Evolutionary conservation across 2,113 vertebrate species (phyloP).

Genomic region (Lates calcarifer): DNA sequence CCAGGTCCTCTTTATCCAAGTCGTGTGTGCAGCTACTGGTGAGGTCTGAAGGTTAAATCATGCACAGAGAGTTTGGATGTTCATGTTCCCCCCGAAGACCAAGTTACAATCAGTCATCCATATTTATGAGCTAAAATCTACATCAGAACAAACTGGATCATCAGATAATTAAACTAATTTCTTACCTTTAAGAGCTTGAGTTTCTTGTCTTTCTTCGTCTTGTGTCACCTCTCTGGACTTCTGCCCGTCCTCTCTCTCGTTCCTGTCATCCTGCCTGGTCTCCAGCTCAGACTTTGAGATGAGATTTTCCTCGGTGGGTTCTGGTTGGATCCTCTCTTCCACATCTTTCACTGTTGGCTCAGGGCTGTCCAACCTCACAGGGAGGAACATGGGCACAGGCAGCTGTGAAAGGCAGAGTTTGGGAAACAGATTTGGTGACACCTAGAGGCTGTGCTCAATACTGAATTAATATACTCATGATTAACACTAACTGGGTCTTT

Average conservation of each 20-base stretch:
- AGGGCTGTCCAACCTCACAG: conserved; percentile 64
- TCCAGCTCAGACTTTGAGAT: conserved; percentile 90
- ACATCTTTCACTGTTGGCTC: conserved; percentile 1
- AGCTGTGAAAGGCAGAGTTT: conserved; percentile 73
- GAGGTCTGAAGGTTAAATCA: conserved; percentile 80
- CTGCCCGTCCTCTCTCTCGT: neutral
- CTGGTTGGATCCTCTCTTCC: conserved; percentile 83
- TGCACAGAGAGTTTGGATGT: neutral
- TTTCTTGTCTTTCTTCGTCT: conserved; percentile 73
- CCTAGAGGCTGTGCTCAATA: neutral
- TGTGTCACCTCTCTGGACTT: conserved; percentile 23
- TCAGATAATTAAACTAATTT: neutral
- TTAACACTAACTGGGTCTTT: no score
- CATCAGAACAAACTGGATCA: no score
- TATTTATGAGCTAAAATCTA: no score
- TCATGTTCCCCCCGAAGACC: neutral
- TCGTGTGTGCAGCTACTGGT: conserved; percentile 86
- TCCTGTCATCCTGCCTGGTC: conserved; percentile 76
- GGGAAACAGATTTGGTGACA: neutral
- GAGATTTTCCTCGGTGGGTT: conserved; percentile 87
- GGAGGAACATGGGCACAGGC: conserved; percentile 91
- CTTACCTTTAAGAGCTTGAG: conserved; percentile 83
- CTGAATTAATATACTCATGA: no score
- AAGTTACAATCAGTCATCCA: no score
- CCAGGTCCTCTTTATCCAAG: conserved; percentile 84